Evolutionary conservation across 2,888 invertebrate species (phyloP).

Genomic region (Parapristionchus giblindavisi): DNA sequence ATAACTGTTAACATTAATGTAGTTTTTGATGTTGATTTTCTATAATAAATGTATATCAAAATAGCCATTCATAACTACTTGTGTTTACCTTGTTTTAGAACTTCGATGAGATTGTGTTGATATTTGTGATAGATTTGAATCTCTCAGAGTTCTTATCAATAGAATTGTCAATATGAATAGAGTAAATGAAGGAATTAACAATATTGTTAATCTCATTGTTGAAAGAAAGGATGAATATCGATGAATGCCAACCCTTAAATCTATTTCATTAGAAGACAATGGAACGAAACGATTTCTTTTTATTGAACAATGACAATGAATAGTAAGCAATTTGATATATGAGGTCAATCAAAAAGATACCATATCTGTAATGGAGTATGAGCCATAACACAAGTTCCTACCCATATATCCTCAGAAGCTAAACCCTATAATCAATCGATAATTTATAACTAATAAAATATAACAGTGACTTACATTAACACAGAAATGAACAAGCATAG

Average conservation of each 20-base stretch:
- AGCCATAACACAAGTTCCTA: not conserved
- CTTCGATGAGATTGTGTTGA: no score
- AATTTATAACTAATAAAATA: not conserved
- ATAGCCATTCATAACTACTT: no score
- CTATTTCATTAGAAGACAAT: not conserved
- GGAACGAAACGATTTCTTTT: no score
- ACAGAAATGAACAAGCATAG: conserved; percentile 56
- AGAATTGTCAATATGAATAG: conserved; percentile 54
- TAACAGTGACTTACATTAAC: conserved; percentile 5
- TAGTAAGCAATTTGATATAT: no score
- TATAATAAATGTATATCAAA: no score
- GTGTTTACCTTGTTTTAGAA: no score
- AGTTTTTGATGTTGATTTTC: conserved; percentile 41
- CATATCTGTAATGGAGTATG: conserved; percentile 23
- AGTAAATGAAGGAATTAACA: conserved; percentile 47
- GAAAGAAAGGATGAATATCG: not conserved
- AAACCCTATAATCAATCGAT: not conserved
- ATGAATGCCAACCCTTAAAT: not conserved
- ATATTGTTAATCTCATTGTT: conserved; percentile 22
- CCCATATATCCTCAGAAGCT: not conserved
- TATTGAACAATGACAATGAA: no score
- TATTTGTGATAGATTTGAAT: not conserved
- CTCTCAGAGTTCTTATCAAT: conserved; percentile 46
- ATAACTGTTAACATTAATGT: conserved; percentile 59
- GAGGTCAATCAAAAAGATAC: no score